These are phyloP conservation scores for Nerophis lumbriciformis DNA, from an alignment of 2,113 vertebrate species.

Conservation along the genomic window DNA sequence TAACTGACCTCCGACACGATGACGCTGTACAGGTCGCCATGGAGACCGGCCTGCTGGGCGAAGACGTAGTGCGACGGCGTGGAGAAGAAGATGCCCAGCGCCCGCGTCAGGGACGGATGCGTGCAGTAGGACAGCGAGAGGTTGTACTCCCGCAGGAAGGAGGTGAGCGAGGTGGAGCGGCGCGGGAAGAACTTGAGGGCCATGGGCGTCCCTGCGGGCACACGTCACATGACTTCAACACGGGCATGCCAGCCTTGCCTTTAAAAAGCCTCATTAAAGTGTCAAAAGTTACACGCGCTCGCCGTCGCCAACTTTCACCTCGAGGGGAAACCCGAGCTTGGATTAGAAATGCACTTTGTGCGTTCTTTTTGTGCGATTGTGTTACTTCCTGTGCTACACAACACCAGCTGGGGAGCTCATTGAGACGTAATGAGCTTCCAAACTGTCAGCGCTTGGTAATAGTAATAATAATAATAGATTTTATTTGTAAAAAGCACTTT, in stretches of 20 bases:
- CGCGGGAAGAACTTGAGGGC: conserved; percentile 85
- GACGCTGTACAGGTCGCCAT: conserved; percentile 83
- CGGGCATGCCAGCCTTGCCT: too few species aligned
- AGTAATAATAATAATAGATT: too few species aligned
- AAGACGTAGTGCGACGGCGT: conserved; percentile 81
- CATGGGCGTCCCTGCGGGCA: conserved; percentile 74
- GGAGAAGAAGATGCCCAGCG: conserved; percentile 82
- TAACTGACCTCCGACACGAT: conserved; percentile 75
- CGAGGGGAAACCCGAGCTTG: conserved; percentile 23
- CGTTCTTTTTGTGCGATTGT: not conserved
- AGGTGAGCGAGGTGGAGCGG: conserved; percentile 64
- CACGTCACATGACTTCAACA: not conserved
- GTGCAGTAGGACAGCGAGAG: conserved; percentile 82
- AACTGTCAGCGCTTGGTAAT: not conserved
- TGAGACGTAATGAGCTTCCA: not conserved
- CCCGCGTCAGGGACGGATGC: conserved; percentile 78
- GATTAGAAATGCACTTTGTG: not conserved
- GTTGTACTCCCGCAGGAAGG: conserved; percentile 86
- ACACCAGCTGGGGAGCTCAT: too few species aligned
- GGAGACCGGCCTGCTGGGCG: conserved; percentile 81
- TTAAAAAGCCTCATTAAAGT: conserved; percentile 29
- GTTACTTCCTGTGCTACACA: too few species aligned
- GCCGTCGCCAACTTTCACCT: conserved; percentile 4
- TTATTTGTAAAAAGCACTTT: too few species aligned
- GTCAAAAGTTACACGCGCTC: conserved; percentile 32